A percentile compares a stretch with the other conserved stretches of the same genome.
Evolutionary conservation across 2,797 vertebrate species (phyloP).

Genomic region (Oreochromis mossambicus): DNA sequence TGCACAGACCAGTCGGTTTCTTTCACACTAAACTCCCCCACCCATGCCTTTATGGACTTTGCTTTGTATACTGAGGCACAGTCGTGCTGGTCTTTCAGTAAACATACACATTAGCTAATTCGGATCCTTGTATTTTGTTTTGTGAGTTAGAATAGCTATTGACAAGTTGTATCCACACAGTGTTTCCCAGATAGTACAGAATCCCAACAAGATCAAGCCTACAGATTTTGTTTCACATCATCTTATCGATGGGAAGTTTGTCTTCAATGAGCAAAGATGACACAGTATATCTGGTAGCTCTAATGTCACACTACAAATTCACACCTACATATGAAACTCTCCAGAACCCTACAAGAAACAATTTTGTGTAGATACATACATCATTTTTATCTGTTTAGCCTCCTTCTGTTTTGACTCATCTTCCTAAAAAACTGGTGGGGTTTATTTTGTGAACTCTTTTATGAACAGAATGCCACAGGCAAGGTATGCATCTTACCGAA

Average conservation of each 20-base stretch:
- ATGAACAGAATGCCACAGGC: not conserved
- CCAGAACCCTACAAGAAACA: not conserved
- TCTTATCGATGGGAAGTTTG: not conserved
- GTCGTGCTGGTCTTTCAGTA: not conserved
- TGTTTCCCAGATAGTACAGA: not conserved
- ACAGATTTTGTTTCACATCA: constrained; percentile 1
- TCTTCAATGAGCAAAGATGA: not conserved
- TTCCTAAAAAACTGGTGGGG: not conserved
- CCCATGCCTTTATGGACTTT: not conserved
- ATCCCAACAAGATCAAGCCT: not conserved
- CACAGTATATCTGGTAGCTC: not conserved
- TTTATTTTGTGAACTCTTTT: not conserved
- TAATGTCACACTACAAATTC: not conserved
- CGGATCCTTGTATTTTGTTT: not conserved
- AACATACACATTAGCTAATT: not conserved
- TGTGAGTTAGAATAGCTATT: not conserved
- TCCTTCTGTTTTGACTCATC: not conserved
- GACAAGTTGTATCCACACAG: not conserved
- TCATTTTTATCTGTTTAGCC: not conserved
- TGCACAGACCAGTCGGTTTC: not conserved
- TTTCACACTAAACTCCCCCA: not conserved
- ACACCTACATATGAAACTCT: not conserved
- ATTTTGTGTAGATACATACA: not conserved
- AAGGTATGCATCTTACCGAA: not conserved
- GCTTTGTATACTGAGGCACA: not conserved